Evolutionary conservation across 2,888 invertebrate genomes (phyloP).

Genomic region (Idaea straminata): DNA sequence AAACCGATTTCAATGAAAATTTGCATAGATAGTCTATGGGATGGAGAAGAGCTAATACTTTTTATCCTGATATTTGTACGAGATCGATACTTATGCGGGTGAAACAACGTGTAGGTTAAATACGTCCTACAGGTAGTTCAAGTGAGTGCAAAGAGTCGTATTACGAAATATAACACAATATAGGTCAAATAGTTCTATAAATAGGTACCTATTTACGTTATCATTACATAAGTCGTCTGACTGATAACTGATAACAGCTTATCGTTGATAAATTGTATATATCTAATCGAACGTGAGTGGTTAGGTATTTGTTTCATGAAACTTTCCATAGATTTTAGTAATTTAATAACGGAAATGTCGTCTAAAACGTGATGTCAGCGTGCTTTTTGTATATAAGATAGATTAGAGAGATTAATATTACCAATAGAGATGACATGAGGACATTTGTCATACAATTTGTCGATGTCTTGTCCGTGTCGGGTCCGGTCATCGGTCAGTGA

Average conservation of each 20-base stretch:
- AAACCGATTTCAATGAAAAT: not conserved
- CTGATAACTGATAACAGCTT: not conserved
- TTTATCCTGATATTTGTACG: not conserved
- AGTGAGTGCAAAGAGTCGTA: too few species aligned
- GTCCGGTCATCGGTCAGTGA: too few species aligned
- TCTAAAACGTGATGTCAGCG: not conserved
- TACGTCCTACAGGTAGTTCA: too few species aligned
- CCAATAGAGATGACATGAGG: too few species aligned
- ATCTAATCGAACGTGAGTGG: not conserved
- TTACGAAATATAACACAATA: not conserved
- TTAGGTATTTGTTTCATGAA: not conserved
- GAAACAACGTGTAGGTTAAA: not conserved
- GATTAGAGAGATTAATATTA: too few species aligned
- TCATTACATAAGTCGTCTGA: not conserved
- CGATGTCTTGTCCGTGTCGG: too few species aligned
- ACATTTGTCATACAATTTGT: too few species aligned
- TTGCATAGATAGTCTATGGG: not conserved
- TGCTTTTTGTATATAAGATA: not conserved
- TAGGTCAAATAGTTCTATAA: conserved; percentile 7
- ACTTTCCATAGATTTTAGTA: not conserved
- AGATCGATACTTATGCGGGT: not conserved
- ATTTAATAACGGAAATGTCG: not conserved
- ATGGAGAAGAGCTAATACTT: not conserved
- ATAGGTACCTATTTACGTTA: conserved; percentile 6
- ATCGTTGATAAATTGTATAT: not conserved